These are phyloP conservation scores for Umimayanthus kanabou DNA, from an alignment of 92 coral and sea anemone genomes.

Conservation along the genomic window DNA sequence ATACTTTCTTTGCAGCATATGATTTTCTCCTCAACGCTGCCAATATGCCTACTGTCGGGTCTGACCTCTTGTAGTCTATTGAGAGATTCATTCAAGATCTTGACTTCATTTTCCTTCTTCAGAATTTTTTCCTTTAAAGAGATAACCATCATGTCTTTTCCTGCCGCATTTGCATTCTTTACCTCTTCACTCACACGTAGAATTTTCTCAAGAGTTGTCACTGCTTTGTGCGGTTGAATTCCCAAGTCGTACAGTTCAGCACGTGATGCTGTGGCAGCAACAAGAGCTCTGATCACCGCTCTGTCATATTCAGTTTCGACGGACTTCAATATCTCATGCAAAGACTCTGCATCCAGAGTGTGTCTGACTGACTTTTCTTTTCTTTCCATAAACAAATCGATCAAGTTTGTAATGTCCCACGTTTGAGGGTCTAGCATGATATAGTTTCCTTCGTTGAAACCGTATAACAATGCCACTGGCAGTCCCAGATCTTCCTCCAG, in stretches of 20 bases:
- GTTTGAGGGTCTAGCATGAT: too few species aligned
- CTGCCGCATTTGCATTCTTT: constrained; percentile 47
- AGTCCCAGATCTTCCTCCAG: too few species aligned
- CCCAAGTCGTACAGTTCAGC: constrained; percentile 47
- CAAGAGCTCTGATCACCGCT: constrained; percentile 40
- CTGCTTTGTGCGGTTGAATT: constrained; percentile 46
- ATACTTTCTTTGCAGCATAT: constrained; percentile 11
- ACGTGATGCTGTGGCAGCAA: constrained; percentile 45
- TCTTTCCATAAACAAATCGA: too few species aligned
- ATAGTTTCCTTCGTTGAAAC: too few species aligned
- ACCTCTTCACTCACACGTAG: constrained; percentile 35
- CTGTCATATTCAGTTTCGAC: constrained; percentile 57
- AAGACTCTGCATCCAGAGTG: constrained; percentile 46
- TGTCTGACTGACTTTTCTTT: not conserved
- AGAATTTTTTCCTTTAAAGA: constrained; percentile 33
- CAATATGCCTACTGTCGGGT: constrained; percentile 47
- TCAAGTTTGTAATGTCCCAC: too few species aligned
- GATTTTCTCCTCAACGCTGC: constrained; percentile 35
- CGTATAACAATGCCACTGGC: too few species aligned
- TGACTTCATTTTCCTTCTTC: constrained; percentile 36
- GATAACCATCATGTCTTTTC: constrained; percentile 36
- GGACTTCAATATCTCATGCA: constrained; percentile 39
- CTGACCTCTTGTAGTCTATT: constrained; percentile 27
- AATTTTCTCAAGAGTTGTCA: constrained; percentile 32
- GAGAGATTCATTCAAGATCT: constrained; percentile 4